Percentiles rank a stretch among this genome's conserved stretches.
These are phyloP conservation scores for Pegoplata infirma DNA, from an alignment of 2,888 invertebrate genomes.

Conservation along the genomic window DNA sequence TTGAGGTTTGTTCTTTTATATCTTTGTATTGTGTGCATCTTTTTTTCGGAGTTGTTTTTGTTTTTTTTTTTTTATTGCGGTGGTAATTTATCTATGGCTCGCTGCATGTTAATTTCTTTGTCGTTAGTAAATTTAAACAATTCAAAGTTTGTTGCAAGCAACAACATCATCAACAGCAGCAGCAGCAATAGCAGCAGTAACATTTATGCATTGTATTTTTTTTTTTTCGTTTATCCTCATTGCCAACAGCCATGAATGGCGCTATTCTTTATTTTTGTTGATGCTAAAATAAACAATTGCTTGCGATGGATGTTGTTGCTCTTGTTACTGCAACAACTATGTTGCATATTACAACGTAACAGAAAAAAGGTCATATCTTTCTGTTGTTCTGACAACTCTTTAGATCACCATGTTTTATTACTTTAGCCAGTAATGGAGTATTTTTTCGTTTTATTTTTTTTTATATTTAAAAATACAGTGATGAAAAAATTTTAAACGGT, in stretches of 20 bases:
- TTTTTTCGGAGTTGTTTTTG: background rate
- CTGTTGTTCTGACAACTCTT: conserved; percentile 45
- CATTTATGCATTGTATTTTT: background rate
- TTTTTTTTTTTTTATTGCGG: conserved; percentile 29
- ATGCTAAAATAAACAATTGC: conserved; percentile 37
- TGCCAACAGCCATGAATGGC: background rate
- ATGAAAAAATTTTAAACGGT: too few relatives aligned
- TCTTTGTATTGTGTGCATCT: conserved; percentile 31
- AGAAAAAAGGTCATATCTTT: conserved; percentile 29
- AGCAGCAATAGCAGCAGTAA: conserved; percentile 38
- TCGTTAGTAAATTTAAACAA: conserved; percentile 60
- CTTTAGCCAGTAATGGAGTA: conserved; percentile 11
- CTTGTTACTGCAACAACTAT: conserved; percentile 7
- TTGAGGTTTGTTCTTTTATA: conserved; percentile 25
- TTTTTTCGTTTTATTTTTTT: too few relatives aligned
- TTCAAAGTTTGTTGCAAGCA: conserved; percentile 58
- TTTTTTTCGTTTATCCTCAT: too few relatives aligned
- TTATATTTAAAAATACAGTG: too few relatives aligned
- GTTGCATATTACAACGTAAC: background rate
- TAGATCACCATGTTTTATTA: conserved; percentile 35
- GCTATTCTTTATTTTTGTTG: conserved; percentile 18
- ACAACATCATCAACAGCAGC: conserved; percentile 32
- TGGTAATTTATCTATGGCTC: conserved; percentile 58
- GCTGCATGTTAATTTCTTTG: conserved; percentile 61
- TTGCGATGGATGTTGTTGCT: conserved; percentile 12